A percentile compares a stretch with the other conserved stretches of the same genome.
These are phyloP conservation scores for Drosophila insularis DNA, from an alignment of 1,140 invertebrate genomes.

Conservation along the genomic window DNA sequence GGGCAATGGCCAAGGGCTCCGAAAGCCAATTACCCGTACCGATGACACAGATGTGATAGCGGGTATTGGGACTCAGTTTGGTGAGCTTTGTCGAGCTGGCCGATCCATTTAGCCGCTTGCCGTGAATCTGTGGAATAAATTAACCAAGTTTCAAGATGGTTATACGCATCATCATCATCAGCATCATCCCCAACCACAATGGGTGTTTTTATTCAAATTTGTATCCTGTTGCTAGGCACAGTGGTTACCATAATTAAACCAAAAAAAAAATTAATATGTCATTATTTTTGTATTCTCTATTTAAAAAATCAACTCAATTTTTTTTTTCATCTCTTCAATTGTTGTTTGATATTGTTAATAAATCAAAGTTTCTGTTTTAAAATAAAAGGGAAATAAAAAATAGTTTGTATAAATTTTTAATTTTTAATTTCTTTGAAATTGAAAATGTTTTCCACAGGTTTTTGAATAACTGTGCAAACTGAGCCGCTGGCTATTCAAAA, in stretches of 20 bases:
- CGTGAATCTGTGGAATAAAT: conserved; percentile 85
- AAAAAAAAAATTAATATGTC: too few relatives aligned
- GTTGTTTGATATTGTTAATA: too few relatives aligned
- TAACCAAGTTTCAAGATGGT: conserved; percentile 48
- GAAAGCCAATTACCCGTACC: conserved; percentile 89
- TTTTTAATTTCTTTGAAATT: too few relatives aligned
- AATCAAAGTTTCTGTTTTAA: too few relatives aligned
- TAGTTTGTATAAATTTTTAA: too few relatives aligned
- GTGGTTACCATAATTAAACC: too few relatives aligned
- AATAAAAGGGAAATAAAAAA: too few relatives aligned
- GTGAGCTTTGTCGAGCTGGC: conserved; percentile 88
- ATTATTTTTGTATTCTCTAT: too few relatives aligned
- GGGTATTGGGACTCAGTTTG: conserved; percentile 88
- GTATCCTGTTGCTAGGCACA: too few relatives aligned
- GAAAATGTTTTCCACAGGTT: too few relatives aligned
- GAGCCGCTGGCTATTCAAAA: conserved; percentile 31
- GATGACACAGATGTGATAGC: conserved; percentile 92
- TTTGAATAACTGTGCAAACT: not conserved
- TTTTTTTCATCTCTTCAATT: too few relatives aligned
- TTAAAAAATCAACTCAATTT: too few relatives aligned
- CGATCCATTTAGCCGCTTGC: conserved; percentile 87
- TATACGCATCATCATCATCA: conserved; percentile 30
- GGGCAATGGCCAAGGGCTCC: conserved; percentile 82
- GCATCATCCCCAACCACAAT: not conserved
- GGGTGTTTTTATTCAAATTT: not conserved